A percentile compares a stretch with the other conserved stretches of the same genome.
These are phyloP conservation scores for Protodeltote pygarga DNA, from an alignment of 2,888 invertebrate species.

Conservation along the genomic window DNA sequence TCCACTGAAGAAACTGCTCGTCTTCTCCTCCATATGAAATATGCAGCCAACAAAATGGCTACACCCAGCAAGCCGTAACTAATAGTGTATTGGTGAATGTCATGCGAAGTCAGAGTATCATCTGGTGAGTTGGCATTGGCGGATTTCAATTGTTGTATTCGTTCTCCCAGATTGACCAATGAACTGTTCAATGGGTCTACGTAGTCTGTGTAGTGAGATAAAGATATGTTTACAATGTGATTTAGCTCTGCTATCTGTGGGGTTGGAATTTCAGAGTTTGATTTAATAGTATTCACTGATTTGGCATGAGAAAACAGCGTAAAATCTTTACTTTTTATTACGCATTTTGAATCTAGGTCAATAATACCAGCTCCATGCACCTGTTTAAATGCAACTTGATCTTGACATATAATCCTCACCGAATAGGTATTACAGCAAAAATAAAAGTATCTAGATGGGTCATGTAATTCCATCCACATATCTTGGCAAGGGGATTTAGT, in stretches of 20 bases:
- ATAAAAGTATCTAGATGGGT: not conserved
- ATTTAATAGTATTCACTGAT: not conserved
- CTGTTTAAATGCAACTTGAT: slow-evolving; percentile 3
- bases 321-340: slow-evolving; percentile 8
- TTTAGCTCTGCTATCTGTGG: slow-evolving; percentile 12
- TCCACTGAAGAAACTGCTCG: not conserved
- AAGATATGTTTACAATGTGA: slow-evolving; percentile 9
- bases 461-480: not conserved
- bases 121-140: slow-evolving; percentile 3
- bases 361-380: not conserved
- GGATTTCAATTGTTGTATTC: slow-evolving; percentile 7
- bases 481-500: slow-evolving; percentile 7
- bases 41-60: not conserved
- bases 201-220: not conserved
- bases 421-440: slow-evolving; percentile 3
- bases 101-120: slow-evolving; percentile 3
- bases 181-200: not conserved
- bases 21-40: not conserved
- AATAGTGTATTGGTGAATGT: slow-evolving; percentile 5
- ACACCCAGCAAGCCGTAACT: slow-evolving; percentile 3
- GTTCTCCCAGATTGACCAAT: not conserved
- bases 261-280: slow-evolving; percentile 1
- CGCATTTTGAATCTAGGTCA: slow-evolving; percentile 2
- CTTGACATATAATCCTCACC: slow-evolving; percentile 6
- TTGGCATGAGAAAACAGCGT: not conserved